Percentiles rank a stretch among this genome's conserved stretches.
Conservation (phyloP, 2,113 vertebrate genomes). For the Antechinus stuartii region DNA sequence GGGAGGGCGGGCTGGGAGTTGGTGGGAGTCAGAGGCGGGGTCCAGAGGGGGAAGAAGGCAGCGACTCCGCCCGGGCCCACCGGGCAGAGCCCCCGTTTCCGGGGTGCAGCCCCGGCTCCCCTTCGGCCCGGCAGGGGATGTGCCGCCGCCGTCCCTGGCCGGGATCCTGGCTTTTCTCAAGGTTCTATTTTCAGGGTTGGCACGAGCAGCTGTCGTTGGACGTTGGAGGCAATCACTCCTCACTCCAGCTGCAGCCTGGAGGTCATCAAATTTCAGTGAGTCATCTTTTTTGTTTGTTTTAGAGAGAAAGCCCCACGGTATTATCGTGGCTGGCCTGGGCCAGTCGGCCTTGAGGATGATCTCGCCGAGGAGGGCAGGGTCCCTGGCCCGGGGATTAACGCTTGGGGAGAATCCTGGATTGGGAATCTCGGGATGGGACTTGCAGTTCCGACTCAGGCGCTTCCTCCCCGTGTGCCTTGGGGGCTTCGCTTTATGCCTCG, state of each 20-base stretch:
- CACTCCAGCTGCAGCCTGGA: slow-evolving; percentile 48
- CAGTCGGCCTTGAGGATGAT: background rate
- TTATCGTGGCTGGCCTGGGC: slow-evolving; percentile 10
- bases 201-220: slow-evolving; percentile 48
- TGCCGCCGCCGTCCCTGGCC: slow-evolving; percentile 47
- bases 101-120: slow-evolving; percentile 49
- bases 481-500: background rate
- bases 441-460: background rate
- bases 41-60: slow-evolving; percentile 7
- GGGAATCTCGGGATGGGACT: background rate
- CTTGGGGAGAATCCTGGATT: background rate
- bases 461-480: background rate
- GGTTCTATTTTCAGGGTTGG: slow-evolving; percentile 53
- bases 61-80: background rate
- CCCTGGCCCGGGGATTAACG: background rate
- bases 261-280: slow-evolving; percentile 56
- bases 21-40: background rate
- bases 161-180: slow-evolving; percentile 56
- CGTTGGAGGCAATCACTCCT: slow-evolving; percentile 56
- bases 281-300: slow-evolving; percentile 47
- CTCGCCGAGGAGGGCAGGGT: background rate
- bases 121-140: background rate
- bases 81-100: background rate
- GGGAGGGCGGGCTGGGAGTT: background rate
- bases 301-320: background rate